phyloP scores from a whole-genome alignment of 2,797 vertebrate genomes.

The Nothura maculosa region DNA sequence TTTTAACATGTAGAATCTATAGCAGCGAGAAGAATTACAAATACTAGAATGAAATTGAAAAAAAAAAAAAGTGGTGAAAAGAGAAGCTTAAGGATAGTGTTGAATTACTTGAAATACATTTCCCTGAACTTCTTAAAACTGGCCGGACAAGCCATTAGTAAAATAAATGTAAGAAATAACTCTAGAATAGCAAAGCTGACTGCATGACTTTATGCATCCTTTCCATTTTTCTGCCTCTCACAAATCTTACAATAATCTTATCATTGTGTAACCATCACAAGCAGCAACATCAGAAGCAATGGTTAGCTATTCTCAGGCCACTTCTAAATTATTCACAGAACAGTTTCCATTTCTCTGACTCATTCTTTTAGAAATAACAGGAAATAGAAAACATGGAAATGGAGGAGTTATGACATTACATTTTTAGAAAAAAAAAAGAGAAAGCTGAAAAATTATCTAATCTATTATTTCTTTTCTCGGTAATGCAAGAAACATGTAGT shows the following conservation, averaged over 20 bases:
- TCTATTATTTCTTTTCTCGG: constrained; percentile 28
- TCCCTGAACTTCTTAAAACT: constrained; percentile 40
- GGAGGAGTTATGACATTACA: constrained; percentile 39
- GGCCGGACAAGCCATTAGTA: constrained; percentile 54
- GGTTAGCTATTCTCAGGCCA: constrained; percentile 66
- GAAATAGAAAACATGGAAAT: constrained; percentile 59
- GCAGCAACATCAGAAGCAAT: constrained; percentile 55
- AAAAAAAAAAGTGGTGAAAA: neutral
- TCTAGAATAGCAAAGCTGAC: constrained; percentile 30
- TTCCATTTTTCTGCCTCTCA: constrained; percentile 55
- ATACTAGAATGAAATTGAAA: neutral
- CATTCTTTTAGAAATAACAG: constrained; percentile 61
- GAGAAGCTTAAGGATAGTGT: neutral
- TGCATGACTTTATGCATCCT: constrained; percentile 45
- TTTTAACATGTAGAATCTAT: neutral
- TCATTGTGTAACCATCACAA: constrained; percentile 55
- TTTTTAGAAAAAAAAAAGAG: constrained; percentile 47
- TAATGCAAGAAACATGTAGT: neutral
- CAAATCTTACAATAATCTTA: constrained; percentile 50
- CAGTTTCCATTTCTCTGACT: constrained; percentile 67
- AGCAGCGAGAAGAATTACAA: neutral
- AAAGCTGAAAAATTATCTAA: constrained; percentile 40
- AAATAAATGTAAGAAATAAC: constrained; percentile 40
- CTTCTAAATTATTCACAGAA: constrained; percentile 70
- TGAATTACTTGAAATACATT: constrained; percentile 48